A percentile compares a stretch with the other conserved stretches of the same genome.
phyloP scores from a whole-genome alignment of 1,140 invertebrate species.

The Atta cephalotes region DNA sequence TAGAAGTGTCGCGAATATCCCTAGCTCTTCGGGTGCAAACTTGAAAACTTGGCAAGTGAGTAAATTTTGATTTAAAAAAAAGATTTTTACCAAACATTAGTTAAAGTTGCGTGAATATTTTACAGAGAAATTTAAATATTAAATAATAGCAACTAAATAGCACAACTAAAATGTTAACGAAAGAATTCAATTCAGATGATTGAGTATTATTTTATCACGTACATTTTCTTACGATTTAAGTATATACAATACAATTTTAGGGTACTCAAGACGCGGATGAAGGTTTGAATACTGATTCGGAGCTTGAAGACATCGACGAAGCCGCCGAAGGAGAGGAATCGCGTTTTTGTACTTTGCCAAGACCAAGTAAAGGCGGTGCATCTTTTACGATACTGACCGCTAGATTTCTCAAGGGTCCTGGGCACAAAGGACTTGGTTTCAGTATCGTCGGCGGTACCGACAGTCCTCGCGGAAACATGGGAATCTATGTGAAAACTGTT shows the following conservation, averaged over 20 bases:
- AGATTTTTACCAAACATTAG: not conserved
- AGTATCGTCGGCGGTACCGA: slow-evolving; percentile 96
- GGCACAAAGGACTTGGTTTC: slow-evolving; percentile 95
- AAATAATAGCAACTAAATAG: not conserved
- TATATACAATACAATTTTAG: slow-evolving; percentile 37
- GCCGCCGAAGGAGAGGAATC: slow-evolving; percentile 82
- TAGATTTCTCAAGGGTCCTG: slow-evolving; percentile 93
- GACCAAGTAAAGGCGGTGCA: slow-evolving; percentile 83
- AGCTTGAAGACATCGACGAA: slow-evolving; percentile 84
- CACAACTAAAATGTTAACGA: not conserved
- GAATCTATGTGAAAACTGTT: slow-evolving; percentile 96
- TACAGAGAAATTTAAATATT: not conserved
- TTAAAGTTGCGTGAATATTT: not conserved
- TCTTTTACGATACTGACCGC: slow-evolving; percentile 87
- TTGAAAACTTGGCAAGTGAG: slow-evolving; percentile 79
- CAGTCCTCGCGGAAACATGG: slow-evolving; percentile 95
- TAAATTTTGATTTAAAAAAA: slow-evolving; percentile 15
- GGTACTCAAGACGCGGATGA: slow-evolving; percentile 81
- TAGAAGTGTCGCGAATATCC: slow-evolving; percentile 81
- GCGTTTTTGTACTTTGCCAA: slow-evolving; percentile 86
- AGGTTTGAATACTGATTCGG: slow-evolving; percentile 83
- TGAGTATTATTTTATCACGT: no score
- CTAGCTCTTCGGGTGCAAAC: slow-evolving; percentile 72
- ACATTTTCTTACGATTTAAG: not conserved
- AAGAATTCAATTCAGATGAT: not conserved